These are phyloP conservation scores for Archips crataeganus DNA, from an alignment of 2,888 invertebrate genomes.

Conservation along the genomic window DNA sequence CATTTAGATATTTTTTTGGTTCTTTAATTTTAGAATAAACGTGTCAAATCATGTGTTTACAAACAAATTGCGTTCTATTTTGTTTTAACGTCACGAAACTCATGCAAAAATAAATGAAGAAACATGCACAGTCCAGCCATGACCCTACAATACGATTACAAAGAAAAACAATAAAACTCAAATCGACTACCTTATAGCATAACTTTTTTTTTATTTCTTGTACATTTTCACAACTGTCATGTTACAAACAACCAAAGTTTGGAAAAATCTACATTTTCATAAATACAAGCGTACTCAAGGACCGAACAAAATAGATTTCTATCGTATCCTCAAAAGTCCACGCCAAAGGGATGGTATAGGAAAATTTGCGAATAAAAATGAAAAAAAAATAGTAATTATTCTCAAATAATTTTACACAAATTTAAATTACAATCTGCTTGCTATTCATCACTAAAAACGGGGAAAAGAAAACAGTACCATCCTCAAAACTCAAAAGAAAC, in stretches of 20 bases:
- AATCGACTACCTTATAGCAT: conserved; percentile 73
- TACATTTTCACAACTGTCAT: conserved; percentile 79
- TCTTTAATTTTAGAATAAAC: conserved; percentile 63
- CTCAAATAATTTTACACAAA: conserved; percentile 47
- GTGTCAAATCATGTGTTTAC: conserved; percentile 56
- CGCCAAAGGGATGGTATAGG: conserved; percentile 19
- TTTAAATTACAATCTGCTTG: conserved; percentile 62
- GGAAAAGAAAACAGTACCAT: conserved; percentile 59
- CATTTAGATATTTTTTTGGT: conserved; percentile 73
- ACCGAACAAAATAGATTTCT: conserved; percentile 8
- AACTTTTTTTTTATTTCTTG: conserved; percentile 76
- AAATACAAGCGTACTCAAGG: conserved; percentile 27
- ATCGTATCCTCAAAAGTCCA: conserved; percentile 25
- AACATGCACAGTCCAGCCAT: conserved; percentile 77
- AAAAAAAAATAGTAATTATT: conserved; percentile 43
- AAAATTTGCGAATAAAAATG: conserved; percentile 44
- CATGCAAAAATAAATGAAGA: conserved; percentile 67
- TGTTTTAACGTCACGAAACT: conserved; percentile 50
- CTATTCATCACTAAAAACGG: conserved; percentile 59
- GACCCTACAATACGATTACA: conserved; percentile 49
- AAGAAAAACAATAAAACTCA: conserved; percentile 71
- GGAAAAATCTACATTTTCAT: conserved; percentile 41
- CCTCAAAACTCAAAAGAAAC: conserved; percentile 58
- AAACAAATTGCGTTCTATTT: conserved; percentile 48
- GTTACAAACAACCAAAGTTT: conserved; percentile 68